Evolutionary conservation across 2,113 vertebrate species (phyloP), one percentile per base, ranked within the genome.

Genomic region (Alligator mississippiensis): DNA sequence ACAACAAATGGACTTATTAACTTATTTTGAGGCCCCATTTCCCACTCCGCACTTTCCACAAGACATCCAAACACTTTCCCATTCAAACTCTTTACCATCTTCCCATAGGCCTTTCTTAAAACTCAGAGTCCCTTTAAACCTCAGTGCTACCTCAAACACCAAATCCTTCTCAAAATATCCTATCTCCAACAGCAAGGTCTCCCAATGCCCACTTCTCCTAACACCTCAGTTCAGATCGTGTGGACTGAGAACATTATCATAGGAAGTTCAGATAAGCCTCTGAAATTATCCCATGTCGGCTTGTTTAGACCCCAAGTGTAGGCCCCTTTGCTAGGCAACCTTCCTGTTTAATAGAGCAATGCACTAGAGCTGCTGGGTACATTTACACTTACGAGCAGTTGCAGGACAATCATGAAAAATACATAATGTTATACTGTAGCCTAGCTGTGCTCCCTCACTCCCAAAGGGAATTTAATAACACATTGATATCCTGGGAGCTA

Each of bases 401-500:
- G 0, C 61, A 2, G 70, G 15, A 16, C n/a, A 77, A 6, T 11
- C 9, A 21, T 2, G 24, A 17, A 14, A 64, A 77, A 21, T 1
- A 16, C 25, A 55, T 18, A 16, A 84, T 64, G 57, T 5, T 0
- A 2, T 1, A 19, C 11, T 1, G 10, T 1, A 1, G 57, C 76
- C 62, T 0, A 5, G 2, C 47, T 1, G 58, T 2, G 2, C 28
- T 63, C 34, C 12, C 17, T 25, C n/a, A 19, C 38, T 4, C 38
- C 57, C 54, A 64, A 13, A 38, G 14, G 1, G 28, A 24, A 24
- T 47, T 70, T 70, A 70, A 70, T 70, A 70, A 68, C 17, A 17
- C n/a, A 25, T 25, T 62, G 16, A 19, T 27, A 3, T 21, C 14
- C 68, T 1, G 9, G 0, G 34, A 24, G 34, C 62, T 34, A 18